phyloP scores from a whole-genome alignment of 2,888 invertebrate species.

The Crossocerus cetratus region DNA sequence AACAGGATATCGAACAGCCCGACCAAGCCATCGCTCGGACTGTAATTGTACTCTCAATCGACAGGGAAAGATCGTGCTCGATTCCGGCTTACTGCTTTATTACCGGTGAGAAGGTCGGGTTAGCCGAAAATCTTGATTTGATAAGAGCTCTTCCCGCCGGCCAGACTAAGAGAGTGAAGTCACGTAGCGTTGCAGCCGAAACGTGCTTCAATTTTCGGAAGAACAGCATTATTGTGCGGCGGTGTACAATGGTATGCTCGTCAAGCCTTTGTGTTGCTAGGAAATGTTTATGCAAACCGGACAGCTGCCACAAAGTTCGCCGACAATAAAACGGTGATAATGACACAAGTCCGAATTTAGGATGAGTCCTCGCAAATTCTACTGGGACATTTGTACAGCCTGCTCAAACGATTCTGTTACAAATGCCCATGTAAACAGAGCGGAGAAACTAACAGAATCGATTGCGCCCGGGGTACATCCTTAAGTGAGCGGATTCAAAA shows the following conservation, averaged over 20 bases:
- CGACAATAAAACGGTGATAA: slow-evolving; percentile 41
- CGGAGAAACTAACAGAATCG: no score
- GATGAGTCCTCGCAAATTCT: no score
- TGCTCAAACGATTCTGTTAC: no score
- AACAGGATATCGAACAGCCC: no score
- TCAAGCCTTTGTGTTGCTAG: slow-evolving; percentile 28
- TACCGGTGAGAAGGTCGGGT: neutral
- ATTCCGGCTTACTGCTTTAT: neutral
- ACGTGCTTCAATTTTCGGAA: slow-evolving; percentile 60
- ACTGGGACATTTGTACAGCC: no score
- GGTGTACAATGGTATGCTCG: slow-evolving; percentile 25
- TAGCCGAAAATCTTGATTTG: slow-evolving; percentile 2
- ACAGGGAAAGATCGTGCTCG: neutral
- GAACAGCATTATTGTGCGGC: slow-evolving; percentile 31
- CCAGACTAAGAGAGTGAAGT: slow-evolving; percentile 1
- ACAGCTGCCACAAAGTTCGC: slow-evolving; percentile 27
- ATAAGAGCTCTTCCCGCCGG: neutral
- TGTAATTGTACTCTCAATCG: neutral
- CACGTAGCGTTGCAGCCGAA: slow-evolving; percentile 62
- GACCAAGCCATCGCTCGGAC: neutral
- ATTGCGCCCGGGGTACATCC: no score
- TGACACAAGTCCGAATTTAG: neutral
- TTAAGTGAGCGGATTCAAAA: no score
- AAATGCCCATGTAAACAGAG: no score
- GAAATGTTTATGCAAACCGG: slow-evolving; percentile 35